phyloP scores from a whole-genome alignment of 1,140 invertebrate species.

The Kradibia gibbosae region DNA sequence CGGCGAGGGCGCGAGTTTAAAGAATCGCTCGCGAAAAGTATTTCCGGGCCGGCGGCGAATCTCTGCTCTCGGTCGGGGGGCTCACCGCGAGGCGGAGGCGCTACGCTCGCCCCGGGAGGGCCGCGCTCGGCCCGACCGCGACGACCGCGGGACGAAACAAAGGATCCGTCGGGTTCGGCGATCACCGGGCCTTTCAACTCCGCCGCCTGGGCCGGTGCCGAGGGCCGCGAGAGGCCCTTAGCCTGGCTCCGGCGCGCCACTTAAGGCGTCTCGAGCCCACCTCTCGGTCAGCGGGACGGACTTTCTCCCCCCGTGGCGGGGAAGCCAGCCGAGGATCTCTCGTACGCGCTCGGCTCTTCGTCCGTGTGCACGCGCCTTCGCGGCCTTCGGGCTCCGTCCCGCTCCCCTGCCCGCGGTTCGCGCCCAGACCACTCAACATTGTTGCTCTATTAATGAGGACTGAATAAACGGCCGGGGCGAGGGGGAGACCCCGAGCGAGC shows the following conservation, averaged over 20 bases:
- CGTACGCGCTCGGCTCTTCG: not conserved
- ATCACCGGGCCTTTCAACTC: conserved; percentile 57
- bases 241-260: not conserved
- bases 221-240: conserved; percentile 46
- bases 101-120: conserved; percentile 69
- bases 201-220: conserved; percentile 58
- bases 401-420: not conserved
- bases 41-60: conserved; percentile 58
- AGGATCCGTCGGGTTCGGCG: conserved; percentile 57
- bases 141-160: conserved; percentile 67
- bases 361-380: conserved; percentile 29
- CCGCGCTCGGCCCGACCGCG: conserved; percentile 64
- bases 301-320: conserved; percentile 14
- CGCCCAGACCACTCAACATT: conserved; percentile 32
- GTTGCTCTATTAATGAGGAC: conserved; percentile 47
- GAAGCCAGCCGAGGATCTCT: too few relatives aligned
- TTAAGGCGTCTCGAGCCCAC: not conserved
- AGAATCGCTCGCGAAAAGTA: conserved; percentile 1
- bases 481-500: too few relatives aligned
- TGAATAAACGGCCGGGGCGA: conserved; percentile 17
- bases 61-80: conserved; percentile 70
- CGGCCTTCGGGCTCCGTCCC: conserved; percentile 15
- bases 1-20: too few relatives aligned
- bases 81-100: conserved; percentile 52
- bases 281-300: not conserved